These are phyloP conservation scores for Drosophila merina DNA, from an alignment of 2,888 invertebrate genomes.

Conservation along the genomic window DNA sequence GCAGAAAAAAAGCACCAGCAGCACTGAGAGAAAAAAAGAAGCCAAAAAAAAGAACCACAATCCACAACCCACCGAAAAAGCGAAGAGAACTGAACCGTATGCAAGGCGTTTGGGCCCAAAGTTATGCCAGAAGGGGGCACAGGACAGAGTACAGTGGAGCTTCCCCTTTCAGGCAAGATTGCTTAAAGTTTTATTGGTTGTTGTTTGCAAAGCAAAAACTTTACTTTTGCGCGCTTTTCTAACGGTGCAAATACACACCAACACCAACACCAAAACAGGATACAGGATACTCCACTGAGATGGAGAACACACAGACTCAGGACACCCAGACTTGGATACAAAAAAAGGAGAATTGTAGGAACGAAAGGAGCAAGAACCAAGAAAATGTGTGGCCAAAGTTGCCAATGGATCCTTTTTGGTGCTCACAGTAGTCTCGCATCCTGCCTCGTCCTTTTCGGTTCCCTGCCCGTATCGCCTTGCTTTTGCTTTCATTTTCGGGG, in stretches of 20 bases:
- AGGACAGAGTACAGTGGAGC: neutral
- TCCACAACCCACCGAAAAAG: neutral
- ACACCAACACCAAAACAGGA: neutral
- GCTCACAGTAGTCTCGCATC: constrained; percentile 8
- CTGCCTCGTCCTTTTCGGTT: constrained; percentile 3
- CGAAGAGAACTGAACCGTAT: constrained; percentile 53
- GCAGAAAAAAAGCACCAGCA: neutral
- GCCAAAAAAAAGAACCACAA: too few relatives aligned
- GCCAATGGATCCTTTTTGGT: constrained; percentile 35
- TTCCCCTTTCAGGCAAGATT: constrained; percentile 50
- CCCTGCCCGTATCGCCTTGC: constrained; percentile 1
- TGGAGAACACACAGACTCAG: neutral
- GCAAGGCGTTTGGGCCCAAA: constrained; percentile 58
- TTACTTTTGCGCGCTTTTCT: constrained; percentile 71
- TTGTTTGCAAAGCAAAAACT: constrained; percentile 77
- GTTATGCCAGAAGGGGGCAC: constrained; percentile 38
- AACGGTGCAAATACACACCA: constrained; percentile 46
- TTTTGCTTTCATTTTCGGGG: constrained; percentile 24
- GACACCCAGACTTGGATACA: too few relatives aligned
- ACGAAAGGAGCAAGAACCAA: neutral
- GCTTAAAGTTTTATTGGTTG: constrained; percentile 81
- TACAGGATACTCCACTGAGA: neutral
- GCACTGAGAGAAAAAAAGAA: too few relatives aligned
- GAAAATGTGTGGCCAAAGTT: constrained; percentile 33
- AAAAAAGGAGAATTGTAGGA: neutral